Conservation (phyloP, 1,140 invertebrate species). For the Atopsyche davidsoni region DNA sequence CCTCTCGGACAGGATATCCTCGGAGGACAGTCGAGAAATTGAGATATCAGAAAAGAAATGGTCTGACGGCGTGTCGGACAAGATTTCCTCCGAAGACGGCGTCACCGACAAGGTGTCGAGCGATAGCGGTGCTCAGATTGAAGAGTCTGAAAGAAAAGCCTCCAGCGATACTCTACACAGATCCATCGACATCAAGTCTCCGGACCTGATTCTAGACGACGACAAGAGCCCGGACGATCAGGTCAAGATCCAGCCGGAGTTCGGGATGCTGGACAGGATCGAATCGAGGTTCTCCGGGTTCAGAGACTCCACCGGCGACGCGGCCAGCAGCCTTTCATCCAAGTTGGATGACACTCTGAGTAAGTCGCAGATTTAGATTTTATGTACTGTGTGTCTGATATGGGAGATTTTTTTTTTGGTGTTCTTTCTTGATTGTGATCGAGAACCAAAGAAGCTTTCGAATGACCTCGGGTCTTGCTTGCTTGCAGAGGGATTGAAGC, state of each 20-base stretch:
- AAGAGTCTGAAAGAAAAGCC: conserved; percentile 19
- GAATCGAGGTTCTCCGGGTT: conserved; percentile 17
- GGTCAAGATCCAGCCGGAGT: conserved; percentile 8
- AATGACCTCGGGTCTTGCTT: no score
- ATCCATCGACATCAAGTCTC: conserved; percentile 15
- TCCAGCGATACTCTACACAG: conserved; percentile 20
- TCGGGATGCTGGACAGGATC: conserved; percentile 12
- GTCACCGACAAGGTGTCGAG: conserved; percentile 48
- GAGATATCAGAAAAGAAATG: conserved; percentile 48
- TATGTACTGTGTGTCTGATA: no score
- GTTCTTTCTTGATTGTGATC: no score
- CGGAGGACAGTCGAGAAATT: conserved; percentile 47
- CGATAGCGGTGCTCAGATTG: conserved; percentile 22
- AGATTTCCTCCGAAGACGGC: conserved; percentile 47
- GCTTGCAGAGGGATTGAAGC: conserved; percentile 19
- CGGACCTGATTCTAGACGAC: conserved; percentile 22
- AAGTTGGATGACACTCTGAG: conserved; percentile 24
- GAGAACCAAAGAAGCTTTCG: no score
- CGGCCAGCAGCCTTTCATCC: not conserved
- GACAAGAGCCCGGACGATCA: conserved; percentile 5
- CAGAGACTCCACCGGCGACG: conserved; percentile 9
- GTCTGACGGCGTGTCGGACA: conserved; percentile 46
- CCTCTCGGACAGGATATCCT: conserved; percentile 47
- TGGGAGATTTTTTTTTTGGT: no score
- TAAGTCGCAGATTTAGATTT: conserved; percentile 15